Conservation (phyloP, 2,888 invertebrate species). For the Acronicta psi region DNA sequence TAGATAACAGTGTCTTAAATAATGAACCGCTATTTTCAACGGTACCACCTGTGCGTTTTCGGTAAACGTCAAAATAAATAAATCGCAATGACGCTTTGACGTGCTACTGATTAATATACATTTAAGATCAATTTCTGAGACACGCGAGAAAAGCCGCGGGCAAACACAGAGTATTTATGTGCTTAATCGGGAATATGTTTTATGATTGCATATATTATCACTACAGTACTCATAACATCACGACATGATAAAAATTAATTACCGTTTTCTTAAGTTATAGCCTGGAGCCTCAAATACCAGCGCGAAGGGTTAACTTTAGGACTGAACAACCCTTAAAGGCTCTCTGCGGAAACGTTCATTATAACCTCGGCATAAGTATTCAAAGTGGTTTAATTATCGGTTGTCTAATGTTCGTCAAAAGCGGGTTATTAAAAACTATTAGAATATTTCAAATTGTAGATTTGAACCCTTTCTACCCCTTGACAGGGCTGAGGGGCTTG, state of each 20-base stretch:
- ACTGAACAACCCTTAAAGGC: conserved; percentile 49
- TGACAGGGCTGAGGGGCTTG: conserved; percentile 72
- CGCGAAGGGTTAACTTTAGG: conserved; percentile 38
- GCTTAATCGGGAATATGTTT: conserved; percentile 41
- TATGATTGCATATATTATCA: conserved; percentile 40
- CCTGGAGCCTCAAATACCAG: conserved; percentile 40
- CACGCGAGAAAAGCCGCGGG: conserved; percentile 46
- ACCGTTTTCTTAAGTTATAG: conserved; percentile 42
- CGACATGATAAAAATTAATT: conserved; percentile 48
- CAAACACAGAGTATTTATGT: conserved; percentile 37
- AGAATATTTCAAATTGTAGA: conserved; percentile 78
- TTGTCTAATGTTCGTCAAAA: conserved; percentile 82
- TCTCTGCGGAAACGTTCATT: conserved; percentile 52
- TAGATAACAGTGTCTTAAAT: neutral
- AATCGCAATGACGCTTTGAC: conserved; percentile 23
- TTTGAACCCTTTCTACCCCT: conserved; percentile 67
- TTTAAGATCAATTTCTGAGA: conserved; percentile 41
- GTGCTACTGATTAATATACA: conserved; percentile 47
- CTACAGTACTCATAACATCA: conserved; percentile 46
- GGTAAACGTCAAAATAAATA: conserved; percentile 26
- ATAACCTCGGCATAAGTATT: conserved; percentile 50
- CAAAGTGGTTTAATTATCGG: conserved; percentile 80
- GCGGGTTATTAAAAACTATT: conserved; percentile 86
- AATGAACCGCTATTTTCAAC: neutral
- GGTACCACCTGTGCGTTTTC: conserved; percentile 5